These are phyloP conservation scores for Pseudotriccus pelzelni DNA, from an alignment of 2,797 vertebrate species.

Conservation along the genomic window DNA sequence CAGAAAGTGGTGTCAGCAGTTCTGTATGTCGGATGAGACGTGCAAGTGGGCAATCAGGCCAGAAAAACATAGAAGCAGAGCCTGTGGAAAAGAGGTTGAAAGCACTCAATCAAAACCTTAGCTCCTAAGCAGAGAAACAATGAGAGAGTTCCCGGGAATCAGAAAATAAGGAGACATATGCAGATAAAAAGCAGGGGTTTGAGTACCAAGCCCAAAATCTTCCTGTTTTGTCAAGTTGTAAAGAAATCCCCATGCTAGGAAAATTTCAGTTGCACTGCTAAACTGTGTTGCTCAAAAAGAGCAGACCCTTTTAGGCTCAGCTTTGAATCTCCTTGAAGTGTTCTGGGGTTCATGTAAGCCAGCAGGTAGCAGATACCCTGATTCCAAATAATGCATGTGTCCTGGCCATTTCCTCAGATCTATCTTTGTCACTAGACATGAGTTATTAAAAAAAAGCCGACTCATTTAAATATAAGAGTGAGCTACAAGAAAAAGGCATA, in stretches of 20 bases:
- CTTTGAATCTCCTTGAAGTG: not conserved
- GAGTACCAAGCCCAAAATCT: not conserved
- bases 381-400: not conserved
- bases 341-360: not conserved
- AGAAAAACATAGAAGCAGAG: not conserved
- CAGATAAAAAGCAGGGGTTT: fast-evolving
- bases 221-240: not conserved
- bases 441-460: not conserved
- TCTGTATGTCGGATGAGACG: not conserved
- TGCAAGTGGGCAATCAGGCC: not conserved
- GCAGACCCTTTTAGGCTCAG: not conserved
- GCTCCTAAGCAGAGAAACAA: not conserved
- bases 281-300: not conserved
- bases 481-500: not conserved
- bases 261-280: not conserved
- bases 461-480: fast-evolving
- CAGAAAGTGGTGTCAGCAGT: not conserved
- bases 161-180: not conserved
- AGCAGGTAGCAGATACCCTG: not conserved
- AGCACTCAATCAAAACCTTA: not conserved
- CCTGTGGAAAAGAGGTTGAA: not conserved
- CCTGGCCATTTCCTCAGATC: not conserved
- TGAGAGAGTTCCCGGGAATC: not conserved
- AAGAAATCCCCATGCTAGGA: fast-evolving
- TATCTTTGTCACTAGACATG: not conserved